Evolutionary conservation across 2,113 vertebrate genomes (phyloP).

Genomic region (Rhea pennata): DNA sequence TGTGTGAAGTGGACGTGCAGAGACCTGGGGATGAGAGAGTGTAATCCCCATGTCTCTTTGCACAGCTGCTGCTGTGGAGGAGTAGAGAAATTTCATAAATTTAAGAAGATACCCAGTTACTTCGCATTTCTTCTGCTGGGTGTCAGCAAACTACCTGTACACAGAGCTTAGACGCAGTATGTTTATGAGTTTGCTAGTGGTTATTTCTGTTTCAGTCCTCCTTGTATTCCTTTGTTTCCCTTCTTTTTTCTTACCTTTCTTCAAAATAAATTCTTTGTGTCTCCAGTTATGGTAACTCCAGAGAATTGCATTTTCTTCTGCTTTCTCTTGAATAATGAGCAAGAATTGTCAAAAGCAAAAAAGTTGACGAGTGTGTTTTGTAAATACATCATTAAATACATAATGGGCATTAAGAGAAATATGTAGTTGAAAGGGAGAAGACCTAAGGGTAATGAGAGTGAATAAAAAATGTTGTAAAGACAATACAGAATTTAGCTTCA

Average conservation of each 20-base stretch:
- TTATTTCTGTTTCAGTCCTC: slow-evolving; percentile 4
- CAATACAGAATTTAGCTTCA: neutral
- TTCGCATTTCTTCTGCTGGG: neutral
- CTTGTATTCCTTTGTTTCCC: neutral
- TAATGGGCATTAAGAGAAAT: neutral
- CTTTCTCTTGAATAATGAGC: slow-evolving; percentile 51
- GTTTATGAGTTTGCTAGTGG: neutral
- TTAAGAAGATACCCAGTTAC: neutral
- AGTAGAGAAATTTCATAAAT: neutral
- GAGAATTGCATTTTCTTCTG: slow-evolving; percentile 47
- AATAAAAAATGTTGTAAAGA: slow-evolving; percentile 18
- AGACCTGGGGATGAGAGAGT: neutral
- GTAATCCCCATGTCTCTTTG: neutral
- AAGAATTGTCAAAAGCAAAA: slow-evolving; percentile 56
- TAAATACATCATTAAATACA: neutral
- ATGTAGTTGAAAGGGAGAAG: neutral
- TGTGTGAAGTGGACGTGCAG: neutral
- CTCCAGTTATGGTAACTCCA: slow-evolving; percentile 27
- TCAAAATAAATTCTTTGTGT: slow-evolving; percentile 19
- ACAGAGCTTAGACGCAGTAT: neutral
- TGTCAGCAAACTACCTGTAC: neutral
- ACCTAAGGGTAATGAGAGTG: neutral
- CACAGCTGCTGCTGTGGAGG: neutral
- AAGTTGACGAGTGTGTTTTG: slow-evolving; percentile 53
- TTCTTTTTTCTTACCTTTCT: neutral